Base-by-base conservation (phyloP, 2,113 vertebrate species). In the Pardalotus punctatus region DNA sequence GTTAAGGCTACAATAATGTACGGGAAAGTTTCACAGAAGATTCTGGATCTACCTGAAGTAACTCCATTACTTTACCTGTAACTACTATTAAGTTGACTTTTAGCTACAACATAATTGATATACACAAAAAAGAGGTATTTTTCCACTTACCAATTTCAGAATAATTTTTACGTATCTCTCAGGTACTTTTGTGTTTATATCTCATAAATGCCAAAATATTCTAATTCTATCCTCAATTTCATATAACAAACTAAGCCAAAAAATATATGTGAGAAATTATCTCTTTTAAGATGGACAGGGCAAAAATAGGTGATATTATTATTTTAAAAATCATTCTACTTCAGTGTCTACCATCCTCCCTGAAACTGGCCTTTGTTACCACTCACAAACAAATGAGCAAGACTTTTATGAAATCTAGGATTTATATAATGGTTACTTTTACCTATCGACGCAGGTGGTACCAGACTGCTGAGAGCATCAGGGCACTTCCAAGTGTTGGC, bases 71-170 rank as follows among this genome's bases (percentile, higher is more conserved):
- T 96, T 97, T 93, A 96, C 53, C 48, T 65, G 19, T 94, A 94
- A 97, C 96, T 96, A 95, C 53, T 91, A 76, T 33, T 91, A 95
- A 97, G 96, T 95, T 95, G 71, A 91, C 76, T 97, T 97, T 89
- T 94, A 94, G 51, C 66, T 18, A 20, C 73, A 73, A 33, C 12
- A 16, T 96, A 97, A 97, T 88, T 96, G 71, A 93, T 97, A 94
- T 51, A 76, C 40, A 94, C 64, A 76, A 87, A 91, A 94, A 91
- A 86, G 1, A 5, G 33, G 4, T 10, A 65, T 80, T 92, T 93
- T 97, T 94, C 84, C 56, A 93, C 90, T 96, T 93, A 92, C 11
- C 21, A 78, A 76, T 76, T 93, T 92, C 38, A 64, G 69, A 97
- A 95, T 92, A 91, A 60, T 94, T 83, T 89, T 42, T 89, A 66